Evolutionary conservation across 1,140 invertebrate species (phyloP).

Genomic region (Physella acuta): DNA sequence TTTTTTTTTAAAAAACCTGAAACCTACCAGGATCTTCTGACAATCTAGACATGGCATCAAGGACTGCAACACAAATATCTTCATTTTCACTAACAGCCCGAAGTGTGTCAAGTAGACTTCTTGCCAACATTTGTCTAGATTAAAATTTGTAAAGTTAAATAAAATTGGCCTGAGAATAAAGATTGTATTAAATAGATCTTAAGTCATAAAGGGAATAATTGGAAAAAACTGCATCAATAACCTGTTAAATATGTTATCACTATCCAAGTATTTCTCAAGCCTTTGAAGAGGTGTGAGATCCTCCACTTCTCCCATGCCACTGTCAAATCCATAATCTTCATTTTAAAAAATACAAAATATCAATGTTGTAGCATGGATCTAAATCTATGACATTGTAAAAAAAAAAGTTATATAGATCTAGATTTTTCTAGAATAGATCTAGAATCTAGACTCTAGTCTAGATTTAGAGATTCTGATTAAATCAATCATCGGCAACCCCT

Average conservation of each 20-base stretch:
- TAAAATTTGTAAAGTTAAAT: too few species aligned
- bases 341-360: constrained; percentile 19
- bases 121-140: constrained; percentile 62
- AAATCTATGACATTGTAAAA: neutral
- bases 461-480: too few species aligned
- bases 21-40: constrained; percentile 61
- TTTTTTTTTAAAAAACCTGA: neutral
- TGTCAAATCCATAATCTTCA: constrained; percentile 50
- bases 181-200: too few species aligned
- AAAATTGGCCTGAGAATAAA: too few species aligned
- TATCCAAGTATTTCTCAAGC: constrained; percentile 59
- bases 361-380: neutral
- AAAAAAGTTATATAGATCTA: constrained; percentile 6
- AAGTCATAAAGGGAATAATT: too few species aligned
- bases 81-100: constrained; percentile 53
- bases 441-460: too few species aligned
- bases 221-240: too few species aligned
- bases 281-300: constrained; percentile 58
- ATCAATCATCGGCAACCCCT: too few species aligned
- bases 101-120: constrained; percentile 61
- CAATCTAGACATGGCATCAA: constrained; percentile 58
- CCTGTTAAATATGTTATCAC: constrained; percentile 62
- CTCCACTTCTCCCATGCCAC: constrained; percentile 46
- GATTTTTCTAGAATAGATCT: too few species aligned
- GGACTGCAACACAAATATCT: constrained; percentile 54